Base-by-base conservation (phyloP, 53 echinoderm and acorn worm species). In the Hippasteria phrygiana region DNA sequence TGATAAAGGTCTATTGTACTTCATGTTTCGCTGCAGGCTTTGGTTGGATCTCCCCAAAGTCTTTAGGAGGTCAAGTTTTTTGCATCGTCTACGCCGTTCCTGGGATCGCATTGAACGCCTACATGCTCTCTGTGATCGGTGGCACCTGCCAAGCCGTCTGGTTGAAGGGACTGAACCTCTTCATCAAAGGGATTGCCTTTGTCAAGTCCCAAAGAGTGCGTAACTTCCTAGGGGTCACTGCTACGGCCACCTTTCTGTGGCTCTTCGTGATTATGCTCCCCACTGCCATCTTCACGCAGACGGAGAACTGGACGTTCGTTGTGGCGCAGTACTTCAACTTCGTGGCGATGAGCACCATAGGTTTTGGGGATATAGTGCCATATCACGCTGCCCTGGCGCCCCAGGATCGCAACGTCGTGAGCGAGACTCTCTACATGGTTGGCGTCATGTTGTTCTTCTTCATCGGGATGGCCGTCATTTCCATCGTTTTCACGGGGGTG, bases 121-220 rank as follows among this genome's bases (percentile, higher is more conserved):
- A 78, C 56, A 56, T 78, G 78, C 78, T 78, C 10, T 38, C 59
- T 36, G 78, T 78, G 37, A 78, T 78, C 32, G 78, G 78, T 16
- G 22, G 16, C 9, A 78, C 59, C 55, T 78, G 55, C 56, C 38
- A 78, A 13, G 38, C 35, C 38, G 34, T 39, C 24, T 78, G 55
- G 55, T 16, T n/a, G 28, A 56, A 55, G 38, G 32, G 55, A 22
- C n/a, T 3, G 38, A 34, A 22, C 9, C n/a, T 59, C 40, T 56
- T 78, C 34, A 7, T 22, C 38, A 56, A 34, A n/a, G 22, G 9
- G 11, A n/a, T 20, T n/a, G 37, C 55, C 5, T 39, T 8, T 2
- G 38, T 56, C 55, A 55, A 55, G 9, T 78, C 78, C 0, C 5
- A 35, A 1, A 55, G 78, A n/a, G 9, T 12, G n/a, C 78, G 78